Percentiles rank a stretch among this genome's conserved stretches.
Conservation (phyloP, 2,113 vertebrate genomes). For the Sorex fumeus region DNA sequence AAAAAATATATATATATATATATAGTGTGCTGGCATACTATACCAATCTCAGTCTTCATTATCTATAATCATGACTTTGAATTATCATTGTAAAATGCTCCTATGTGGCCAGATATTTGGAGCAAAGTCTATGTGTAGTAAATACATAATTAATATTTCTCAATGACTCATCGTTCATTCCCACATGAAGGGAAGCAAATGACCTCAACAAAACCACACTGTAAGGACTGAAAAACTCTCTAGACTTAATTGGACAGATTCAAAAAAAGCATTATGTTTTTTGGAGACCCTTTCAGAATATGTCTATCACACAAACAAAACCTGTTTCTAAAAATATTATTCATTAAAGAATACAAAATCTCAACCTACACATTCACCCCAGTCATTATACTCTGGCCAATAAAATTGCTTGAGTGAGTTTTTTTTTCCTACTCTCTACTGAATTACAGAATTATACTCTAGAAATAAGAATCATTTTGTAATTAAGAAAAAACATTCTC, state of each 20-base stretch:
- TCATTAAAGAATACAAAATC: conserved; percentile 81
- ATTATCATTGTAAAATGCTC: neutral
- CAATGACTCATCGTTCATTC: neutral
- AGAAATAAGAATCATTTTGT: conserved; percentile 24
- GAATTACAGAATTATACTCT: conserved; percentile 4
- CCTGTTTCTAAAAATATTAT: conserved; percentile 62
- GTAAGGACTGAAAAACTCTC: neutral
- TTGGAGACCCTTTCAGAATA: conserved; percentile 12
- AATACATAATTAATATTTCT: conserved; percentile 17
- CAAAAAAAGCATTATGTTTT: neutral
- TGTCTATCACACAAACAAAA: conserved; percentile 71
- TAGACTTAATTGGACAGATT: neutral
- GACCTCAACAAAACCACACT: neutral
- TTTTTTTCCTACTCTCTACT: conserved; percentile 73
- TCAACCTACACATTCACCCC: conserved; percentile 65
- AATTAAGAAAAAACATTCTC: conserved; percentile 82
- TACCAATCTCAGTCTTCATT: neutral
- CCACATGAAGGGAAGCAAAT: conserved; percentile 41
- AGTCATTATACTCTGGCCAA: conserved; percentile 75
- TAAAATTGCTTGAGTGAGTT: conserved; percentile 72
- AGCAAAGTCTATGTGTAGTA: neutral
- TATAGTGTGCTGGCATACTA: neutral
- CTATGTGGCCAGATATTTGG: neutral
- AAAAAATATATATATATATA: too few species aligned
- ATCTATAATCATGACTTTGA: neutral